phyloP scores from a whole-genome alignment of 2,113 vertebrate genomes.

The Myotis brandtii region DNA sequence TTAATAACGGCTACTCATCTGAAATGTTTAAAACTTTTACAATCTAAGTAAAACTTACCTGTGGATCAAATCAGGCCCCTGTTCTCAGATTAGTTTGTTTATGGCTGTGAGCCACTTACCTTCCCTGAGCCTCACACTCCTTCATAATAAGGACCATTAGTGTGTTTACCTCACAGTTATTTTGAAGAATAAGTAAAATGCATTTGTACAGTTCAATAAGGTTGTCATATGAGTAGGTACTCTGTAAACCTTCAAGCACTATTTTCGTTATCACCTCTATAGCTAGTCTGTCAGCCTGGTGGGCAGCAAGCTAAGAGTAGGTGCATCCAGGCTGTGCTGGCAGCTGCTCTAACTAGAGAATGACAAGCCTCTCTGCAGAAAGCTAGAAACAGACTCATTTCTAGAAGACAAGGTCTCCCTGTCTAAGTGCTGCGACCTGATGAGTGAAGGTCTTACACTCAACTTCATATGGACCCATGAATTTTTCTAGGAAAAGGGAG shows the following conservation, averaged over 20 bases:
- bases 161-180: not conserved
- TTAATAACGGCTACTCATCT: not conserved
- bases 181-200: not conserved
- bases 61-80: not conserved
- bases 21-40: not conserved
- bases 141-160: not conserved
- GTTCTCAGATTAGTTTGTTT: not conserved
- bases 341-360: not conserved
- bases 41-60: not conserved
- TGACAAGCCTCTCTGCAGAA: not conserved
- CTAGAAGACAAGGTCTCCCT: not conserved
- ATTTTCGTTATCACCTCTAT: not conserved
- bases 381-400: not conserved
- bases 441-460: not conserved
- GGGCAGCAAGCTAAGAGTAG: not conserved
- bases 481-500: not conserved
- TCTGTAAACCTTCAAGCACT: not conserved
- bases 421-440: not conserved
- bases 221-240: not conserved
- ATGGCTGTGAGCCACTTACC: not conserved
- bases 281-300: not conserved
- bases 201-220: not conserved
- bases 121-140: not conserved
- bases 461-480: not conserved
- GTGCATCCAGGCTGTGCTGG: not conserved